Base-by-base conservation (phyloP, 1,140 invertebrate species). In the Meloidogyne exigua region DNA sequence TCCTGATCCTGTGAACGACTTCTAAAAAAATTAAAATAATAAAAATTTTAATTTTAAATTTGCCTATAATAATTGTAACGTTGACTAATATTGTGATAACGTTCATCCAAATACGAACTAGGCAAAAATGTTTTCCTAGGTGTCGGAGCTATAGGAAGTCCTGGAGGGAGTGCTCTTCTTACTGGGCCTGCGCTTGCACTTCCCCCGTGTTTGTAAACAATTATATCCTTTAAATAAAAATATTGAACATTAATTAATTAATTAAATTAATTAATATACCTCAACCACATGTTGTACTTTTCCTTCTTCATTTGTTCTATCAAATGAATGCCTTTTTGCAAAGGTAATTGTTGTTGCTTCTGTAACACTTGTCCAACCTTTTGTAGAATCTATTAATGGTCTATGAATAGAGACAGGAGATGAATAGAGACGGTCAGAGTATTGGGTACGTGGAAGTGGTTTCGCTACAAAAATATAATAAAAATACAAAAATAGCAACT, bases 341-440 rank as follows among this genome's bases (percentile, higher is more conserved):
- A 80, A 80, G 32, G 75, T 81, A 65, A 80, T 72, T 23, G 65
- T 73, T n/a, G 79, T 80, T 9, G 66, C 83, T 36, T 80, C 79
- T 15, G 79, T 80, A 23, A 80, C 74, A n/a, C 63, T 82, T 32
- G 79, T 80, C 79, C 79, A 80, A 4, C 49, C 26, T 57, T 28
- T 21, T 44, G 68, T 26, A 18, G 49, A 15, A 26, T 44, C 49
- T 15, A n/a, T 13, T n/a, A 18, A 18, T 7, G 28, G 28, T 23
- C 66, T 67, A n/a, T 13, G 39, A 62, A 63, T 21, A 49, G 68
- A 23, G 12, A 0, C 44, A 3, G 28, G 32, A 23, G 70, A 63
- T 12, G 32, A 63, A 28, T 63, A 26, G 39, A 39, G 21, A 10
- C 25, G 23, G 28, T 44, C 68, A 42, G 68, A n/a, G 9, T 44